These are phyloP conservation scores for Camelus bactrianus DNA, from an alignment of 2,113 vertebrate species.

Conservation along the genomic window DNA sequence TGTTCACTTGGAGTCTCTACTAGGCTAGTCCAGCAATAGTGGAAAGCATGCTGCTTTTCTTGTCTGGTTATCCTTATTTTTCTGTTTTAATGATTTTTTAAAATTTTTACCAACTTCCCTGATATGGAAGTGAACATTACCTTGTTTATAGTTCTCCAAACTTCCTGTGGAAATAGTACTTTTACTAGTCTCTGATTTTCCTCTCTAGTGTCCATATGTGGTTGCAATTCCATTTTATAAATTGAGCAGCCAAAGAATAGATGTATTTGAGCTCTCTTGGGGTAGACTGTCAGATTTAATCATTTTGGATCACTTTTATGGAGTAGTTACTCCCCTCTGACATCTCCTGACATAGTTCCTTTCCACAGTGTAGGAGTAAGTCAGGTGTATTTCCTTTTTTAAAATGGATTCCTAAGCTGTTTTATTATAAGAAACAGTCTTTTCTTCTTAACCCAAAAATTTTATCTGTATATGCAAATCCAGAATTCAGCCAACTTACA, in stretches of 20 bases:
- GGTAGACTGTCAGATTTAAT: neutral
- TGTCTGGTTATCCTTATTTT: neutral
- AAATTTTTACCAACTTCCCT: neutral
- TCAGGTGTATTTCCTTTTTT: neutral
- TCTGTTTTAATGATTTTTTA: neutral
- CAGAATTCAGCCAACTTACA: slow-evolving; percentile 47
- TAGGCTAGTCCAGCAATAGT: neutral
- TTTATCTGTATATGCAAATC: neutral
- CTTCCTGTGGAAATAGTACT: neutral
- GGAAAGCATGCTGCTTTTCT: neutral
- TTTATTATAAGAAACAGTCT: neutral
- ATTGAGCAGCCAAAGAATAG: neutral
- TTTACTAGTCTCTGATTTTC: neutral
- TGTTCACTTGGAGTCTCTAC: neutral
- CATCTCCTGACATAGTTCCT: neutral
- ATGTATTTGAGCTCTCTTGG: neutral
- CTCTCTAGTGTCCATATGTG: neutral
- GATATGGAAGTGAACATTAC: neutral
- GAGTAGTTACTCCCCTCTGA: neutral
- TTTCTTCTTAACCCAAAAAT: slow-evolving; percentile 56
- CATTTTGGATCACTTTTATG: neutral
- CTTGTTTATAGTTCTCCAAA: neutral
- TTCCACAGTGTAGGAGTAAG: neutral
- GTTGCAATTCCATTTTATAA: slow-evolving; percentile 45
- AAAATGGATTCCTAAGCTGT: neutral